Conservation (phyloP, 2,888 invertebrate species). For the Julus scandinavius region DNA sequence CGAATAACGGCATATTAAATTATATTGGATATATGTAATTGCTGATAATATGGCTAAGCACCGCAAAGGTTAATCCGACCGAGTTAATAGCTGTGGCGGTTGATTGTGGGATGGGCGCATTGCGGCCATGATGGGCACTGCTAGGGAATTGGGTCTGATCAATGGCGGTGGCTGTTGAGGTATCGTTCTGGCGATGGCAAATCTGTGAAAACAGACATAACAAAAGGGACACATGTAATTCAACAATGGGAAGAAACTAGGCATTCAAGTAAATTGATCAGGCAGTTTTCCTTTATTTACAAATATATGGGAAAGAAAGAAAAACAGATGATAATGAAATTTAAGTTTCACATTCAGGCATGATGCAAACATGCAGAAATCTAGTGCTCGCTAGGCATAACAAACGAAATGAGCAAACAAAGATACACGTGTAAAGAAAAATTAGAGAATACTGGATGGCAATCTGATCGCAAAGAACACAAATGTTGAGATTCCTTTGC, state of each 20-base stretch:
- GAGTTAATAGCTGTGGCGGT: conserved; percentile 57
- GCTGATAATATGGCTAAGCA: neutral
- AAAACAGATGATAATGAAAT: neutral
- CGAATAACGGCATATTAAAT: neutral
- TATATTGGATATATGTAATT: too few relatives aligned
- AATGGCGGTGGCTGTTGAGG: conserved; percentile 58
- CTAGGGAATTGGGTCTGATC: conserved; percentile 56
- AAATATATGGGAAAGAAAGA: neutral
- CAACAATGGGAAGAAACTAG: neutral
- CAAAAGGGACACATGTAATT: neutral
- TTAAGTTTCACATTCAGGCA: neutral
- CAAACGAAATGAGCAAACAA: neutral
- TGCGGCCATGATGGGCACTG: conserved; percentile 56
- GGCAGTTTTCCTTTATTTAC: conserved; percentile 15
- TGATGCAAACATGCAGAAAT: neutral
- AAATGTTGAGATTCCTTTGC: too few relatives aligned
- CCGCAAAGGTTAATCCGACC: conserved; percentile 50
- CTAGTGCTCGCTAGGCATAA: neutral
- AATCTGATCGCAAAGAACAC: neutral
- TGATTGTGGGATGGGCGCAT: conserved; percentile 55
- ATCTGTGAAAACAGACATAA: conserved; percentile 49
- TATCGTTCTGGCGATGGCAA: conserved; percentile 7
- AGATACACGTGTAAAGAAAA: neutral
- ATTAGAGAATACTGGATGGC: neutral
- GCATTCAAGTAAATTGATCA: neutral